Conservation (phyloP, 2,113 vertebrate species). For the Tonatia bakeri region DNA sequence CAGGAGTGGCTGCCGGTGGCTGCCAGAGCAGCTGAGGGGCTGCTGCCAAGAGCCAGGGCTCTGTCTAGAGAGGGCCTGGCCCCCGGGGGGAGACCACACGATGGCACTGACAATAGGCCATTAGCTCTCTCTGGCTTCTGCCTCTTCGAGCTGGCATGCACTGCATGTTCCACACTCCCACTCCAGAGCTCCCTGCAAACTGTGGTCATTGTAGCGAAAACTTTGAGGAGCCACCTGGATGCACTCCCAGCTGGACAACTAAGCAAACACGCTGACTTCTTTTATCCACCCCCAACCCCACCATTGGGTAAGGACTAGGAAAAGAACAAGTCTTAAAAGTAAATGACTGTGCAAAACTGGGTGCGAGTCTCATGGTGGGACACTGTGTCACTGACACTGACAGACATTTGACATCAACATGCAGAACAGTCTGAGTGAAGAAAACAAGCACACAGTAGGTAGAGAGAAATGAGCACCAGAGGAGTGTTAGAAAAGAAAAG, state of each 20-base stretch:
- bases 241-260: too few species aligned
- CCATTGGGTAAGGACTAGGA: neutral
- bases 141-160: neutral
- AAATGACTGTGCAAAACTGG: neutral
- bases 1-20: neutral
- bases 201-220: neutral
- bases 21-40: neutral
- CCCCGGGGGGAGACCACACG: neutral
- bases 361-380: fast-evolving
- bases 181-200: neutral
- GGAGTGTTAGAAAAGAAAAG: neutral
- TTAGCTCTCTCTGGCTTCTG: neutral
- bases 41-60: neutral
- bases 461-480: neutral
- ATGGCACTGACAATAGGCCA: neutral
- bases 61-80: neutral
- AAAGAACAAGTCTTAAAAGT: neutral
- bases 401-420: neutral
- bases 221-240: neutral
- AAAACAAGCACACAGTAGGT: neutral
- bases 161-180: fast-evolving
- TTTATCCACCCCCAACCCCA: neutral
- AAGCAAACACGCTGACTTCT: neutral
- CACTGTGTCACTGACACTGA: neutral
- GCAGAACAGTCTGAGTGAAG: neutral